Evolutionary conservation across 2,113 vertebrate species (phyloP), one percentile per base, ranked within the genome.

Genomic region (Podiceps cristatus): DNA sequence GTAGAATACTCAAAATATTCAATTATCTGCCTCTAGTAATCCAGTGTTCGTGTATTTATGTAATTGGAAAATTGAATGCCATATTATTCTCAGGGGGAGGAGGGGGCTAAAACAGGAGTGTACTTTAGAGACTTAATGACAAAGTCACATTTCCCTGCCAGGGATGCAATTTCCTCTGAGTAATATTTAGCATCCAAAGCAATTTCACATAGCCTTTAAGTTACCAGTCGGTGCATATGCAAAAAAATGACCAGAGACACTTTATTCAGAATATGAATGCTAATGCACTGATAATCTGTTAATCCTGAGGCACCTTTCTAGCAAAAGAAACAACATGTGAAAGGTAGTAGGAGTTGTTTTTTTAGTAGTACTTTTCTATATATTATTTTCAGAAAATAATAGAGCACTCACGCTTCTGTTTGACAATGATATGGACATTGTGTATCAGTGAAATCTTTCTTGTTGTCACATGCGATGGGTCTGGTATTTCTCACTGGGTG

Each of bases 11-110:
- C 83, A 58, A 80, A 93, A 80, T 58, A 75, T 50, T 90, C 85
- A 87, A 22, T 97, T 94, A 94, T 91, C 86, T 95, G 49, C 60
- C 68, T 87, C 92, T 73, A 50, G 68, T 86, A 87, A 95, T 83
- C 81, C 49, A 67, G 96, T 84, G 92, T 92, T 96, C 67, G 33
- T 87, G 64, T 93, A 79, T 95, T 95, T 88, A 40, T 93, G 4
- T 72, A 93, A 95, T 53, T 95, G 81, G 96, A 96, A 97, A 97
- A 95, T 18, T 66, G 88, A 33, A 18, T 75, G 86, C 52, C n/a
- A 1, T 49, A 28, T 59, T 67, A 49, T 67, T 73, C 55, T 74
- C 15, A 0, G 35, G 45, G n/a, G 45, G 18, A n/a, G 33, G 75
- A n/a, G 33, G 55, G 77, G 42, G 59, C 59, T 52, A 52, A 73